These are phyloP conservation scores for Holotrichia oblita DNA, from an alignment of 1,140 invertebrate species.

Conservation along the genomic window DNA sequence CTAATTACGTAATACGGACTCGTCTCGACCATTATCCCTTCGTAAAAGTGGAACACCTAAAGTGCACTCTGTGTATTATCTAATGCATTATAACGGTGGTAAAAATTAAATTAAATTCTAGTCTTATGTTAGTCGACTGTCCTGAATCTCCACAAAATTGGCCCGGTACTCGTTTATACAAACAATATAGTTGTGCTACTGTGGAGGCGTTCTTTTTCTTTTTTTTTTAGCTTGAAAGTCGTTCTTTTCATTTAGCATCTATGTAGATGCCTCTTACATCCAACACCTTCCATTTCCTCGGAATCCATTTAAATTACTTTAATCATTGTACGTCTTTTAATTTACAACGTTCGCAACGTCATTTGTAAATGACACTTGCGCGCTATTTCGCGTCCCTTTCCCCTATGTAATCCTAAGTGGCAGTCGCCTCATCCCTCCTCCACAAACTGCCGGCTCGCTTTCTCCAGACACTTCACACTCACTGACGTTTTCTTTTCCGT, in stretches of 20 bases:
- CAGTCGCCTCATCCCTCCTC: background rate
- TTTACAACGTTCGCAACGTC: background rate
- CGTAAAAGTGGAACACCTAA: background rate
- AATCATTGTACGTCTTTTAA: slow-evolving; percentile 17
- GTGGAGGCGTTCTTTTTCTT: too few species aligned
- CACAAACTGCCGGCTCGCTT: background rate
- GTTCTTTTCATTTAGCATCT: too few species aligned
- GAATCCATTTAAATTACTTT: slow-evolving; percentile 21
- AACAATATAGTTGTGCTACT: too few species aligned
- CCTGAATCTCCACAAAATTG: too few species aligned
- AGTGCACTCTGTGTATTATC: background rate
- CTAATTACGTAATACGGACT: slow-evolving; percentile 15
- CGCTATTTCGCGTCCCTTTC: background rate
- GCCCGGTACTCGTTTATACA: too few species aligned
- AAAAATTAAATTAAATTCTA: too few species aligned
- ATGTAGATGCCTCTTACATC: background rate
- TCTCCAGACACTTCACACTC: background rate
- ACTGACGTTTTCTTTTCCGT: background rate
- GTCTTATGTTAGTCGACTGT: too few species aligned
- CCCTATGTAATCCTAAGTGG: background rate
- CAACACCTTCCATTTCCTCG: background rate
- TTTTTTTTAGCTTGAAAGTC: too few species aligned
- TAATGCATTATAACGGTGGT: background rate
- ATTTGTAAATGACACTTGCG: slow-evolving; percentile 1
- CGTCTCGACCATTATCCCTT: background rate